These are phyloP conservation scores for Zelostemma sp. DNA, from an alignment of 1,140 invertebrate genomes.

Conservation along the genomic window DNA sequence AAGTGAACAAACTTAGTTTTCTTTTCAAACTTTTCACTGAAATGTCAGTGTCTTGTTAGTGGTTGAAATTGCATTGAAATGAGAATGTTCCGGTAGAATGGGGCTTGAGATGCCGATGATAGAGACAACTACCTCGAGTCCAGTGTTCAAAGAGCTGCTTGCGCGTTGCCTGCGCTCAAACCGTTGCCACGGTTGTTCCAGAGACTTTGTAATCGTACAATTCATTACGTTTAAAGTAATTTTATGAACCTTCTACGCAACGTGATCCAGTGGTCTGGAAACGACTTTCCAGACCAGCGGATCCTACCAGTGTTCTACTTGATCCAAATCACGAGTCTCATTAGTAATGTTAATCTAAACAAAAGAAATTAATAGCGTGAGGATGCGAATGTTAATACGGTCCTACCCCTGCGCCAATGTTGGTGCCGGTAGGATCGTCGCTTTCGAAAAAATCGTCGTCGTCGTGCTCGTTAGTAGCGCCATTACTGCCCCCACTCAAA, in stretches of 20 bases:
- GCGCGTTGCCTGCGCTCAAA: constrained; percentile 37
- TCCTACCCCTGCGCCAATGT: constrained; percentile 62
- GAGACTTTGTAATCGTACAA: constrained; percentile 48
- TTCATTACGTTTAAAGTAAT: constrained; percentile 35
- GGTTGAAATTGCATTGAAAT: no score
- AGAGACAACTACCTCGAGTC: constrained; percentile 7
- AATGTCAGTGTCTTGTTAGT: no score
- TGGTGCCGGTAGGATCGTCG: constrained; percentile 57
- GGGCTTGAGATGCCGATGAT: constrained; percentile 2
- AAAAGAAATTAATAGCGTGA: not conserved
- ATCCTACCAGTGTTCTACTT: not conserved
- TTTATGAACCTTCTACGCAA: constrained; percentile 21
- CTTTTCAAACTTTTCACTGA: no score
- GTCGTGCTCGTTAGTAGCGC: constrained; percentile 46
- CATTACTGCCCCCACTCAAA: constrained; percentile 39
- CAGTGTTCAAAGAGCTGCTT: constrained; percentile 34
- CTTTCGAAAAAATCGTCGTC: constrained; percentile 54
- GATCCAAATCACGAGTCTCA: not conserved
- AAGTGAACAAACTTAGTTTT: no score
- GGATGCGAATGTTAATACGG: constrained; percentile 40
- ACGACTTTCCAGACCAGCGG: not conserved
- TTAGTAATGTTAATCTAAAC: not conserved
- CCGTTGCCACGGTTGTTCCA: constrained; percentile 44
- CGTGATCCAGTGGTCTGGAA: constrained; percentile 26
- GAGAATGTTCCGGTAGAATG: no score